These are phyloP conservation scores for Tenthredo mesomela DNA, from an alignment of 2,888 invertebrate species.

Conservation along the genomic window DNA sequence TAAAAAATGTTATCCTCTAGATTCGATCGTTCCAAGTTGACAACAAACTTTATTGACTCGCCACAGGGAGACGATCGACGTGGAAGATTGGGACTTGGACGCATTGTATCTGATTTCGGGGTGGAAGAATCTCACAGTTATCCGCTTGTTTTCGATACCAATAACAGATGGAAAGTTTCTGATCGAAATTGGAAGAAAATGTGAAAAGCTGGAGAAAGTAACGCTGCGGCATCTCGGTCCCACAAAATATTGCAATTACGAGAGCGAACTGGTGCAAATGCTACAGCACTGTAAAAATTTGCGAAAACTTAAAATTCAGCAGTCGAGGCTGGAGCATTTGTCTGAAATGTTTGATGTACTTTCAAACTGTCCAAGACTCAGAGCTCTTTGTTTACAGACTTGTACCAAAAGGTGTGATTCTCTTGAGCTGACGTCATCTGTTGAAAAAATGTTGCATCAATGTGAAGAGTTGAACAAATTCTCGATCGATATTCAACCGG, in stretches of 20 bases:
- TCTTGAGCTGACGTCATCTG: too few species aligned
- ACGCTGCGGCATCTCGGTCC: not conserved
- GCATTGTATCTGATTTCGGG: not conserved
- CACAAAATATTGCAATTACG: not conserved
- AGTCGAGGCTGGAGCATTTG: not conserved
- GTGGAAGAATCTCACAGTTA: not conserved
- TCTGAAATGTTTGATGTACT: not conserved
- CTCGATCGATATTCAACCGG: too few species aligned
- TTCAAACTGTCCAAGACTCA: not conserved
- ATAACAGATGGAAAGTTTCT: not conserved
- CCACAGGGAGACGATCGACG: not conserved
- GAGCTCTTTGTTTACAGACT: too few species aligned
- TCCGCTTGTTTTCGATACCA: not conserved
- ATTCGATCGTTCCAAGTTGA: not conserved
- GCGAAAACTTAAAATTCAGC: not conserved
- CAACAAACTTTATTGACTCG: not conserved
- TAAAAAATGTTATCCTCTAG: not conserved
- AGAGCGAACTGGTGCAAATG: not conserved
- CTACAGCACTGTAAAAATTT: not conserved
- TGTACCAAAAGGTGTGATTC: too few species aligned
- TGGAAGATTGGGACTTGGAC: not conserved
- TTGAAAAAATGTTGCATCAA: too few species aligned
- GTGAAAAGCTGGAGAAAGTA: not conserved
- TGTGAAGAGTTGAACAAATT: too few species aligned
- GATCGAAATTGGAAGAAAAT: not conserved